Conservation (phyloP, 2,888 invertebrate genomes). For the Erebia ligea region DNA sequence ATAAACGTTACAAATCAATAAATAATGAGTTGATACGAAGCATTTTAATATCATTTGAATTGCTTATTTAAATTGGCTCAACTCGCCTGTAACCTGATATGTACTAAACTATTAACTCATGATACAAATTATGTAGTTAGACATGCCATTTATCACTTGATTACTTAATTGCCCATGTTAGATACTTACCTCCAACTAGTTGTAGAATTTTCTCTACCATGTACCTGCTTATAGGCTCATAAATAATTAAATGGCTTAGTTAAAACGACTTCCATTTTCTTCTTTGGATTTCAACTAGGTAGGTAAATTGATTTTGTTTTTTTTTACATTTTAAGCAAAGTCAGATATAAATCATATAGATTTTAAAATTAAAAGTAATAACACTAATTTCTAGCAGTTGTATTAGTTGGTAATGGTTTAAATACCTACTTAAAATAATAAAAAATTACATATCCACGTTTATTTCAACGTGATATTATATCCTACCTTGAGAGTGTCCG, state of each 20-base stretch:
- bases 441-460: neutral
- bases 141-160: neutral
- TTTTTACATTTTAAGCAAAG: too few species aligned
- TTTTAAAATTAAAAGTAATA: neutral
- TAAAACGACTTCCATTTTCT: too few species aligned
- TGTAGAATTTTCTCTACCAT: neutral
- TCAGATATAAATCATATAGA: too few species aligned
- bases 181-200: neutral
- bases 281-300: too few species aligned
- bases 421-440: neutral
- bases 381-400: neutral
- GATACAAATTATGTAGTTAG: neutral
- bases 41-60: neutral
- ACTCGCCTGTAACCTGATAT: neutral
- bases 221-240: neutral
- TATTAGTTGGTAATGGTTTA: neutral
- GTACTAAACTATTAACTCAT: neutral
- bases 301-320: too few species aligned
- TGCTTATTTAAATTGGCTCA: neutral
- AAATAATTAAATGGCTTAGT: neutral
- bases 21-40: neutral
- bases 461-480: slow-evolving; percentile 24
- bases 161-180: slow-evolving; percentile 10
- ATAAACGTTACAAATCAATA: neutral
- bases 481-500: slow-evolving; percentile 32